Conservation (phyloP, 2,113 vertebrate species). For the Epinephelus cyanopodus region DNA sequence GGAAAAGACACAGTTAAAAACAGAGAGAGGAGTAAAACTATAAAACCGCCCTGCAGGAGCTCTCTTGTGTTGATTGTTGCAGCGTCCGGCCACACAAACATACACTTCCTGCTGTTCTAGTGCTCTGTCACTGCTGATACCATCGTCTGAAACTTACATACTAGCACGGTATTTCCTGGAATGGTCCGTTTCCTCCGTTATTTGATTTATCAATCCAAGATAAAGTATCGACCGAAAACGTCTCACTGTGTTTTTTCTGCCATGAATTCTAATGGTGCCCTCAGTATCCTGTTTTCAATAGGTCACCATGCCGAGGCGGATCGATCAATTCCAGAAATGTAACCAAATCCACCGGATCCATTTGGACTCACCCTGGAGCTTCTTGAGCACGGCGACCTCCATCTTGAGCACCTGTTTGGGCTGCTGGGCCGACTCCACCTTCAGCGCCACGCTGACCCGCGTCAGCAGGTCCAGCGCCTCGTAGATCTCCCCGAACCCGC, state of each 20-base stretch:
- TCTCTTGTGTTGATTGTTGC: constrained; percentile 35
- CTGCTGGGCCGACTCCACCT: constrained; percentile 98
- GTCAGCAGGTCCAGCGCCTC: constrained; percentile 96
- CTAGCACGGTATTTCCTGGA: not conserved
- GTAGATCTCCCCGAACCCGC: constrained; percentile 99
- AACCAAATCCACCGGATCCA: constrained; percentile 52
- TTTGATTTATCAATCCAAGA: not conserved
- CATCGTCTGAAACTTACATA: not conserved
- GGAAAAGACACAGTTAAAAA: not conserved
- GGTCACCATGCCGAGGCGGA: constrained; percentile 11
- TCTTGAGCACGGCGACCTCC: constrained; percentile 99
- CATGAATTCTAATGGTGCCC: not conserved
- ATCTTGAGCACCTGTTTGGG: constrained; percentile 99
- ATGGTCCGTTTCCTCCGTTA: not conserved
- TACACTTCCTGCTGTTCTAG: not conserved
- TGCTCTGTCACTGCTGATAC: not conserved
- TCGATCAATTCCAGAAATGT: constrained; percentile 38
- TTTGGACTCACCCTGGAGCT: constrained; percentile 92
- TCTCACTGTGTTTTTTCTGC: not conserved
- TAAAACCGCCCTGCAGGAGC: constrained; percentile 17
- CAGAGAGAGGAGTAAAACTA: constrained; percentile 33
- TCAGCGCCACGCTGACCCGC: constrained; percentile 94
- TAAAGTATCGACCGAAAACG: not conserved
- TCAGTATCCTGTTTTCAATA: constrained; percentile 29
- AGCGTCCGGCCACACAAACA: not conserved